Base-by-base conservation (phyloP, 2,113 vertebrate species). In the Pyxicephalus adspersus region DNA sequence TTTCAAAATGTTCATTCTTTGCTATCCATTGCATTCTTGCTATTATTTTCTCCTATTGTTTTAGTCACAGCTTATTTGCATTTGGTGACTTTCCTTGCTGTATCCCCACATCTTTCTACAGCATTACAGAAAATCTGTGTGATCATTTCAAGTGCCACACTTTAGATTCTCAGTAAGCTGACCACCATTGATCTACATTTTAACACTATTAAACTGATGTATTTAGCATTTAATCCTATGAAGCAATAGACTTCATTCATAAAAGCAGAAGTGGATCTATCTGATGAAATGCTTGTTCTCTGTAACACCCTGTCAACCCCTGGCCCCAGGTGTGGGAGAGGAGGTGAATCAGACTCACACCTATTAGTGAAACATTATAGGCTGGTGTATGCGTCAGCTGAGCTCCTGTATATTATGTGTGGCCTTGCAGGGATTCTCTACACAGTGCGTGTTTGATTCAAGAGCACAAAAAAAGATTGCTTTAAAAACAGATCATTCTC, bases 241-340 rank as follows among this genome's bases (percentile, higher is more conserved):
- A 11, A 29, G 45, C 51, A 19, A 72, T 51, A 70, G 22, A 45
- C 22, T 5, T 55, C 51, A 72, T 72, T 72, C 51, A 57, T 29
- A 19, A 72, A 72, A 71, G 26, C 68, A 72, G 52, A 25, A 55
- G 38, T n/a, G 8, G 67, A 31, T 28, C 19, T 54, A 25, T 26
- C 68, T 25, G 13, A 61, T 25, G 22, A 61, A 25, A 25, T 11
- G 2, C 15, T 2, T 29, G 50, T 26, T 50, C 20, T 20, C 15
- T 71, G 25, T 31, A n/a, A 29, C 52, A 34, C 26, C 11, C 18
- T 15, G 38, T 45, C 38, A 45, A 9, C 38, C 11, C 38, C 38
- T 57, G 20, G 34, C 31, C 18, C 29, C n/a, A 34, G 28, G 54
- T 25, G 20, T n/a, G n/a, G 50, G 25, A 52, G 23, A 20, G 25